Evolutionary conservation across 2,888 invertebrate genomes (phyloP).

Genomic region (Cosmorhoe ocellata): DNA sequence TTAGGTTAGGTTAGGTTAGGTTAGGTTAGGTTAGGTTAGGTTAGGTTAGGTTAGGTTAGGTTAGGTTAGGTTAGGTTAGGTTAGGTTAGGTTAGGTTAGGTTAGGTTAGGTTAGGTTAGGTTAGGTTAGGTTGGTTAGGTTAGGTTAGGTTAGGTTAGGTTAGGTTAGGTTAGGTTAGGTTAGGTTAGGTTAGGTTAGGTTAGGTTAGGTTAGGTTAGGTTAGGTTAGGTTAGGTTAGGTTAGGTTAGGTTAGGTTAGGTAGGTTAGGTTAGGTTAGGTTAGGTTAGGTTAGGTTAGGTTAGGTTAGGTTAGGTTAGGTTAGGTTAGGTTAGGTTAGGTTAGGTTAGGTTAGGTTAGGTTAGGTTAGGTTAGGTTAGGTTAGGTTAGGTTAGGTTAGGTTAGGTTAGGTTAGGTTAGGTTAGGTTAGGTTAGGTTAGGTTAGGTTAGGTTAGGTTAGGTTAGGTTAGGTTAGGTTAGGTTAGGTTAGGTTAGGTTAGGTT

Average conservation of each 20-base stretch:
- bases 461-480: slow-evolving; percentile 32
- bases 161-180: slow-evolving; percentile 29
- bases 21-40: slow-evolving; percentile 30
- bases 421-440: slow-evolving; percentile 35
- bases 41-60: slow-evolving; percentile 28
- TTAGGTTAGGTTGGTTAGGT: too few species aligned
- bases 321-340: slow-evolving; percentile 25
- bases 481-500: slow-evolving; percentile 24
- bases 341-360: slow-evolving; percentile 25
- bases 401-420: slow-evolving; percentile 33
- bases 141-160: slow-evolving; percentile 20
- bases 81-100: slow-evolving; percentile 31
- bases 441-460: slow-evolving; percentile 32
- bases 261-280: slow-evolving; percentile 17
- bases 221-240: slow-evolving; percentile 29
- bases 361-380: slow-evolving; percentile 25
- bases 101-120: slow-evolving; percentile 26
- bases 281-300: slow-evolving; percentile 14
- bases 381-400: slow-evolving; percentile 25
- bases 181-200: slow-evolving; percentile 28
- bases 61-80: slow-evolving; percentile 30
- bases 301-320: slow-evolving; percentile 25
- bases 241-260: too few species aligned
- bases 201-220: slow-evolving; percentile 30
- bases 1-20: slow-evolving; percentile 29